These are phyloP conservation scores for Drosophila falleni DNA, from an alignment of 2,888 invertebrate genomes.

Conservation along the genomic window DNA sequence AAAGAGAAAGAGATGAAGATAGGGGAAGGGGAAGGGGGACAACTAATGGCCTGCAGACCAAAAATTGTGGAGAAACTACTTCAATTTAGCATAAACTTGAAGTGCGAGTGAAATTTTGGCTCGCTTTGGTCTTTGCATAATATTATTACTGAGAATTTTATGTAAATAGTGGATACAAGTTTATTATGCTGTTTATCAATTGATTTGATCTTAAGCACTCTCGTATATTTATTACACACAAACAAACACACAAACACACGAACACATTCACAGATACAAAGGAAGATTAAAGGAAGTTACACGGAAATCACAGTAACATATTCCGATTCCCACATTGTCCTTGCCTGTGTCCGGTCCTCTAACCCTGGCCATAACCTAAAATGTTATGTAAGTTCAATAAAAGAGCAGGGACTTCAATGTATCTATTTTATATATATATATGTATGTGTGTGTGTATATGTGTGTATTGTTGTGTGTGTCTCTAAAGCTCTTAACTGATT, in stretches of 20 bases:
- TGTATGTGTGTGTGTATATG: conserved; percentile 2
- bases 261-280: conserved; percentile 14
- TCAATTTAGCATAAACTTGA: conserved; percentile 56
- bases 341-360: conserved; percentile 36
- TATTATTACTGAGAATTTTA: conserved; percentile 73
- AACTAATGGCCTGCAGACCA: conserved; percentile 53
- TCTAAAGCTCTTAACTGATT: conserved; percentile 81
- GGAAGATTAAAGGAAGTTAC: conserved; percentile 59
- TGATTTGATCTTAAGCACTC: conserved; percentile 80
- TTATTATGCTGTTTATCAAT: conserved; percentile 79
- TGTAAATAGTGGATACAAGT: conserved; percentile 78
- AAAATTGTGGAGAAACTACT: conserved; percentile 54
- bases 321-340: conserved; percentile 62
- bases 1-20: neutral
- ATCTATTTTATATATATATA: conserved; percentile 23
- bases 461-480: conserved; percentile 35
- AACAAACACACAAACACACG: conserved; percentile 28
- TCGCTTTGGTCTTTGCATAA: conserved; percentile 63
- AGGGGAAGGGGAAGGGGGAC: neutral
- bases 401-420: conserved; percentile 53
- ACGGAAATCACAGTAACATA: conserved; percentile 74
- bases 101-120: conserved; percentile 39
- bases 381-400: conserved; percentile 77
- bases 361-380: conserved; percentile 64
- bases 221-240: conserved; percentile 74